Evolutionary conservation across 2,888 invertebrate genomes (phyloP), one percentile per base, ranked within the genome.

Genomic region (Punctoribates punctum): DNA sequence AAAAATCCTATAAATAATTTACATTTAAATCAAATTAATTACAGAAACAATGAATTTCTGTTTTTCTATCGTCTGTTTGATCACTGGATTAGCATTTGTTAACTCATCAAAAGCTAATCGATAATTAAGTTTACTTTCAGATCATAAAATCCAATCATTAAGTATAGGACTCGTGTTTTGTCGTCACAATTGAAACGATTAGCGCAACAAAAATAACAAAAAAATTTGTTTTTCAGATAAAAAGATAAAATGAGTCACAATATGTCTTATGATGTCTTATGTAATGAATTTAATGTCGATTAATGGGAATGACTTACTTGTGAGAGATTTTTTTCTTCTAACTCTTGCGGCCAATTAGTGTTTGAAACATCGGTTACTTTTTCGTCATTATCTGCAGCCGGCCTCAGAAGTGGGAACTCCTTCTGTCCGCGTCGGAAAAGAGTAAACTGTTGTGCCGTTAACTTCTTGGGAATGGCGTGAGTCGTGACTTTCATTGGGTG

Each of bases 351-450:
- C 72, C 72, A 72, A 15, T 65, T 13, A 17, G 29, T 3, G 2
- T n/a, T 13, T n/a, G 60, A 29, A 20, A 23, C 34, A 1, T 70
- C 46, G 11, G 25, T 13, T 17, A 17, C 5, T 25, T 17, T 72
- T 11, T 72, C 34, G 17, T 65, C 48, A 25, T 72, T 25, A 17
- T 72, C 72, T 8, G 72, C 25, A 5, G 48, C 46, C 6, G 72
- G 72, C 23, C 72, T 46, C 15, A 72, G 20, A 3, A 72, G 46
- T 25, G 72, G 72, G 25, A 48, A 42, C 27, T 72, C 72, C 46
- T 72, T 72, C 27, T 72, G 72, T 27, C 72, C 72, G 11, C 72
- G 17, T 17, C 38, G 72, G 46, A 72, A 72, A 0, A 72, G 72
- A 20, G 42, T 6, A 20, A 72, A 72, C 48, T 72, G 72, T 25